Conservation (phyloP, 2,797 vertebrate species). For the Brachyalestes nurse region DNA sequence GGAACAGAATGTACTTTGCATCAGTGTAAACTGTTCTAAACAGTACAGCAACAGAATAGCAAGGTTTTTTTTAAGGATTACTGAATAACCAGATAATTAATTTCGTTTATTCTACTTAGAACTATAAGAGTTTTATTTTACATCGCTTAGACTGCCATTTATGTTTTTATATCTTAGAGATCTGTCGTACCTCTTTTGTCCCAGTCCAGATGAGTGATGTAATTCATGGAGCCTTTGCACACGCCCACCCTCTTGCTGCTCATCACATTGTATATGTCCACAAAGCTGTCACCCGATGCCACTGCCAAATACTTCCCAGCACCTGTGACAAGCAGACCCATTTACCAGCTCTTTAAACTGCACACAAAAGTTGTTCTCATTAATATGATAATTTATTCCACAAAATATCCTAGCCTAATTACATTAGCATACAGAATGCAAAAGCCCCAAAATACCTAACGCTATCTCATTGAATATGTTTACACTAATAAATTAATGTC, state of each 20-base stretch:
- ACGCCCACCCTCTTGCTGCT: conserved; percentile 96
- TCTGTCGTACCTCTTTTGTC: conserved; percentile 85
- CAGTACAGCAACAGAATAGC: not conserved
- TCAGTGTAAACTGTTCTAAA: not conserved
- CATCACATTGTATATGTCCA: conserved; percentile 98
- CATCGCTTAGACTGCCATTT: not conserved
- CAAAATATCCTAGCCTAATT: not conserved
- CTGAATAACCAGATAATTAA: no score
- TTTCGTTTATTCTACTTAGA: not conserved
- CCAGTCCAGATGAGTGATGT: conserved; percentile 98
- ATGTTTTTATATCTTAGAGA: not conserved
- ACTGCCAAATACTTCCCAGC: conserved; percentile 95
- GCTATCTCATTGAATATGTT: not conserved
- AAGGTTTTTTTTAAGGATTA: not conserved
- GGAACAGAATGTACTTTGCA: not conserved
- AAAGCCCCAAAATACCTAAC: conserved; percentile 13
- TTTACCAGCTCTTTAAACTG: conserved; percentile 16
- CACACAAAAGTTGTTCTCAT: not conserved
- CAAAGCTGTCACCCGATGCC: conserved; percentile 94
- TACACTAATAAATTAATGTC: not conserved
- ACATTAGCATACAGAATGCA: conserved; percentile 19
- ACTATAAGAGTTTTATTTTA: not conserved
- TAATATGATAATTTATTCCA: conserved; percentile 18
- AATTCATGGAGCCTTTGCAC: conserved; percentile 94
- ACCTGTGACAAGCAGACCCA: conserved; percentile 72